These are phyloP conservation scores for Ptychoptera contaminata DNA, from an alignment of 2,888 invertebrate species.

Conservation along the genomic window DNA sequence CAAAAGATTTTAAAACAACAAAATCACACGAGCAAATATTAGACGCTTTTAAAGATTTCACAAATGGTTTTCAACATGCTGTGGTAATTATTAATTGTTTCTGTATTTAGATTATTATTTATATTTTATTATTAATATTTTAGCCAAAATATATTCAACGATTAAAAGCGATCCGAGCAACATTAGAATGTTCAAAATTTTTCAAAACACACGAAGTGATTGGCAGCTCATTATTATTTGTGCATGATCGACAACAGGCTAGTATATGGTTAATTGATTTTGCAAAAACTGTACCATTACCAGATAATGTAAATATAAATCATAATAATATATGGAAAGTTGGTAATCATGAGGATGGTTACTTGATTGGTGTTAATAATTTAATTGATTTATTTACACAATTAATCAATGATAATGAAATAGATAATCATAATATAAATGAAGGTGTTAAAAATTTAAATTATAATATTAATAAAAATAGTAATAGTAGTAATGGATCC, in stretches of 20 bases:
- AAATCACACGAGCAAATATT: conserved; percentile 69
- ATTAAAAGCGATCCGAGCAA: conserved; percentile 66
- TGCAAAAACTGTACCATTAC: conserved; percentile 80
- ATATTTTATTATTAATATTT: conserved; percentile 4
- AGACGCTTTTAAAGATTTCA: conserved; percentile 66
- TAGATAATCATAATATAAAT: not conserved
- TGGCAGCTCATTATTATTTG: conserved; percentile 86
- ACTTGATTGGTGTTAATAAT: conserved; percentile 81
- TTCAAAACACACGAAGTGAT: conserved; percentile 88
- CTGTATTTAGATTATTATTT: not conserved
- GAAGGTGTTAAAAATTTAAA: too few relatives aligned
- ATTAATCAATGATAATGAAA: conserved; percentile 16
- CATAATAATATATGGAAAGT: conserved; percentile 81
- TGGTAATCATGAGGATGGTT: conserved; percentile 93
- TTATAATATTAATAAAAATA: too few relatives aligned
- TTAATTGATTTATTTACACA: conserved; percentile 62
- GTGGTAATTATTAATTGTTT: conserved; percentile 41
- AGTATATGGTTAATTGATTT: conserved; percentile 97
- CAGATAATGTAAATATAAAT: conserved; percentile 53
- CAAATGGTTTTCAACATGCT: conserved; percentile 60
- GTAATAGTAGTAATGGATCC: too few relatives aligned
- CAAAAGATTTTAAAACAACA: conserved; percentile 91
- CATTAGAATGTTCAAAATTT: conserved; percentile 74
- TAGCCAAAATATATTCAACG: conserved; percentile 74
- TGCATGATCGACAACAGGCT: conserved; percentile 77